These are phyloP conservation scores for Ctenopoma multispine DNA, from an alignment of 2,797 vertebrate genomes.

Conservation along the genomic window DNA sequence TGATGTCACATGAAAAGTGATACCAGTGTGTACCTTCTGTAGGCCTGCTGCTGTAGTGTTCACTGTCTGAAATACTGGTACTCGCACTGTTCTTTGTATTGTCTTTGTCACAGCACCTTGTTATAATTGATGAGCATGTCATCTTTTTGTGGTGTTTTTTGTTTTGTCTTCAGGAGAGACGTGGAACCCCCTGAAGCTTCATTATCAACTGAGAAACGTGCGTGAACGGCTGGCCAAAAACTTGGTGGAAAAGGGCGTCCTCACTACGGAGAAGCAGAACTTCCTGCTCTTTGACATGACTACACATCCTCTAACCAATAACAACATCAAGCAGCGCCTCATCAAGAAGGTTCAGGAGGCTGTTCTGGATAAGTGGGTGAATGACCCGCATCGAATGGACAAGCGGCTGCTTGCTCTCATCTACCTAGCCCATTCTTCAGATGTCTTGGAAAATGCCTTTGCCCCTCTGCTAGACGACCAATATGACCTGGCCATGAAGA, in stretches of 20 bases:
- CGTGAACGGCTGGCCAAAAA: constrained; percentile 96
- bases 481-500: constrained; percentile 96
- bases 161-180: constrained; percentile 87
- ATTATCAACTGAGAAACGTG: constrained; percentile 96
- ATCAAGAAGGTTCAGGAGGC: constrained; percentile 97
- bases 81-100: background rate
- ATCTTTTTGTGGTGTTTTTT: background rate
- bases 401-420: constrained; percentile 94
- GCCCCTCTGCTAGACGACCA: constrained; percentile 95
- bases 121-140: background rate
- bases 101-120: background rate
- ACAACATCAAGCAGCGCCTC: constrained; percentile 95
- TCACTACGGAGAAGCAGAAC: constrained; percentile 98
- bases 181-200: constrained; percentile 96
- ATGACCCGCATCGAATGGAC: constrained; percentile 97
- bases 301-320: constrained; percentile 96
- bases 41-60: no score
- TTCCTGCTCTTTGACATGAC: constrained; percentile 98
- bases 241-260: constrained; percentile 95
- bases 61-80: background rate
- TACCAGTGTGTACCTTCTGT: no score
- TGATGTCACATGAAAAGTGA: no score
- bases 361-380: constrained; percentile 96
- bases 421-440: constrained; percentile 95
- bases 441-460: constrained; percentile 97